Base-by-base conservation (phyloP, 2,888 invertebrate genomes). In the Stenolophus ochropezus region DNA sequence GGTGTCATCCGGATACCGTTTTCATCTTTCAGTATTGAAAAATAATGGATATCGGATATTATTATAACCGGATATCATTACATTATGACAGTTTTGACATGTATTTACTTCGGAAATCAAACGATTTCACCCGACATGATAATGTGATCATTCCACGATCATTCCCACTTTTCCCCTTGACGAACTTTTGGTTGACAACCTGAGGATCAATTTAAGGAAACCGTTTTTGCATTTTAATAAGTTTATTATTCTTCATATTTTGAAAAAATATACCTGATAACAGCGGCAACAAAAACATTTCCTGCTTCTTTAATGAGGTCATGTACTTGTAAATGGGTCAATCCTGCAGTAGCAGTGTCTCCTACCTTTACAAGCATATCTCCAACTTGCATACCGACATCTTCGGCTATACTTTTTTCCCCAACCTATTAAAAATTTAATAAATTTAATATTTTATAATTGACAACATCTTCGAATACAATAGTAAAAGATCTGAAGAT, bases 301-400 rank as follows among this genome's bases (percentile, higher is more conserved):
- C 94, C 95, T 23, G 94, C 93, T 77, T 92, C 90, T 71, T 93
- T 90, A 83, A 97, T 93, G 80, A 93, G 91, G 84, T 94, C 93
- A 87, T 96, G 94, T 1, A 96, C 96, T 85, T 94, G 93, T 53
- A 94, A 93, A 87, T 97, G 97, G 6, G 94, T 92, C 88, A 97
- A 90, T 53, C 91, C 91, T 75, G 92, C 91, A 5, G 95, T 92
- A 65, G 93, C 90, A 47, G 91, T 90, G 82, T 94, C 94, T 87
- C 95, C 95, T 84, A 98, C 93, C 84, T 93, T 92, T 47, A 96
- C 91, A 84, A 98, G 92, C 47, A 94, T 91, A 90, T 98, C 98
- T n/a, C 97, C 97, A 11, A 94, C 93, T 86, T 92, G 91, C 21
- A 98, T 90, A 0, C 97, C 98, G 82, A 94, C 94, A 84, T 92